A percentile compares a stretch with the other conserved stretches of the same genome.
Conservation (phyloP, 1,140 invertebrate species). For the Antheraea mylitta region DNA sequence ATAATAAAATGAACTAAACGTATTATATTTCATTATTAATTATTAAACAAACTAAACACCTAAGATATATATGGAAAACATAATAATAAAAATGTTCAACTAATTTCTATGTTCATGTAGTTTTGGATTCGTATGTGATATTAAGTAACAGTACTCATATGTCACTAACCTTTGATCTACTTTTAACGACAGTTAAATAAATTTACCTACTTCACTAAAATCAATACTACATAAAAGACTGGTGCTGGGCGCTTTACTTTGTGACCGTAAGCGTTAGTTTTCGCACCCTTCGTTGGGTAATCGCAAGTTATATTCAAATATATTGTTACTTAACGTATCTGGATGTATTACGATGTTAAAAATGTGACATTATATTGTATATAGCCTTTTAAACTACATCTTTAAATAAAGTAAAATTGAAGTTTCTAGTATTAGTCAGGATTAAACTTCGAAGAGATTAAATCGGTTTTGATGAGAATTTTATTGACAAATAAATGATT, state of each 20-base stretch:
- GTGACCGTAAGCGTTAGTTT: not conserved
- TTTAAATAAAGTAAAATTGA: no score
- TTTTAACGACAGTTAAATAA: not conserved
- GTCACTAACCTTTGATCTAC: constrained; percentile 2
- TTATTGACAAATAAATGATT: no score
- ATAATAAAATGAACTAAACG: no score
- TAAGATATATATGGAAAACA: no score
- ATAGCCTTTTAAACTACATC: not conserved
- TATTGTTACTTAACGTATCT: not conserved
- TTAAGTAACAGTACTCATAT: not conserved
- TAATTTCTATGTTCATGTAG: not conserved
- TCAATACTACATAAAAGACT: not conserved
- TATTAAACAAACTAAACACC: no score
- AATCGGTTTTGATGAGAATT: no score
- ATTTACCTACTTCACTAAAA: constrained; percentile 1
- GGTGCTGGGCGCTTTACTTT: not conserved
- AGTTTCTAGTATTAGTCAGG: no score
- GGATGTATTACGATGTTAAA: not conserved
- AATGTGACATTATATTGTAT: not conserved
- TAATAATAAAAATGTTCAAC: no score
- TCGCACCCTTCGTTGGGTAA: not conserved
- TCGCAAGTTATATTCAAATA: constrained; percentile 1
- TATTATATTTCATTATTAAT: no score
- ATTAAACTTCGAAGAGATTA: no score
- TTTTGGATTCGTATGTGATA: not conserved